Percentiles rank a stretch among this genome's conserved stretches.
Evolutionary conservation across 1,140 invertebrate genomes (phyloP).

Genomic region (Hylaeus anthracinus): DNA sequence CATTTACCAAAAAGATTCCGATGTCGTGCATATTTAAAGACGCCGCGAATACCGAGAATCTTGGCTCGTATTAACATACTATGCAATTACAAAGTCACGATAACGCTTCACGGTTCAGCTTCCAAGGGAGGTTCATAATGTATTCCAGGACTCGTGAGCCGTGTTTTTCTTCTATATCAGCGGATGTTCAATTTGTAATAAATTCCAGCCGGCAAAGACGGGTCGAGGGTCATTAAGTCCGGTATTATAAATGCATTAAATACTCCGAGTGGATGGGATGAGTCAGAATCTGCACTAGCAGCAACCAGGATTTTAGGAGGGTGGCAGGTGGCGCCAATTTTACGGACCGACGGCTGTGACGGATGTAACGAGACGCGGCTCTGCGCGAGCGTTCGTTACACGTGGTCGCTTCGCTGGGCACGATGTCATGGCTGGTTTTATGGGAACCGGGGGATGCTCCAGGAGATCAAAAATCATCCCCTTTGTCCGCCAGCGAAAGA

Average conservation of each 20-base stretch:
- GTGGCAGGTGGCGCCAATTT: constrained; percentile 82
- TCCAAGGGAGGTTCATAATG: background rate
- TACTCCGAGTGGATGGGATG: constrained; percentile 63
- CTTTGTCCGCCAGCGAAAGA: constrained; percentile 1
- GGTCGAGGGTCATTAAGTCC: constrained; percentile 75
- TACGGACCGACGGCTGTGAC: constrained; percentile 80
- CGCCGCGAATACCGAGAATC: background rate
- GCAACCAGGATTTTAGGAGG: constrained; percentile 65
- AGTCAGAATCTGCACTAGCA: constrained; percentile 59
- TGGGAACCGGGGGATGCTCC: constrained; percentile 60
- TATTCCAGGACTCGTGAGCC: background rate
- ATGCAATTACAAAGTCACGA: constrained; percentile 2
- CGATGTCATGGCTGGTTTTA: constrained; percentile 74
- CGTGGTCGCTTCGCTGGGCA: constrained; percentile 75
- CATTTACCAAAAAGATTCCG: background rate
- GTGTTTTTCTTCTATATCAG: background rate
- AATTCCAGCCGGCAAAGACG: constrained; percentile 61
- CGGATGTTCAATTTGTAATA: constrained; percentile 56
- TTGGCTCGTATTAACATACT: background rate
- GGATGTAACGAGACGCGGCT: constrained; percentile 75
- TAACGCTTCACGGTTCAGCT: background rate
- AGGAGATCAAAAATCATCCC: constrained; percentile 42
- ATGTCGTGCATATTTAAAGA: background rate
- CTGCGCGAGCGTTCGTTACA: constrained; percentile 69
- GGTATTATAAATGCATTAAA: constrained; percentile 80